Evolutionary conservation across 2,888 invertebrate species (phyloP).

Genomic region (Mayetiola destructor): DNA sequence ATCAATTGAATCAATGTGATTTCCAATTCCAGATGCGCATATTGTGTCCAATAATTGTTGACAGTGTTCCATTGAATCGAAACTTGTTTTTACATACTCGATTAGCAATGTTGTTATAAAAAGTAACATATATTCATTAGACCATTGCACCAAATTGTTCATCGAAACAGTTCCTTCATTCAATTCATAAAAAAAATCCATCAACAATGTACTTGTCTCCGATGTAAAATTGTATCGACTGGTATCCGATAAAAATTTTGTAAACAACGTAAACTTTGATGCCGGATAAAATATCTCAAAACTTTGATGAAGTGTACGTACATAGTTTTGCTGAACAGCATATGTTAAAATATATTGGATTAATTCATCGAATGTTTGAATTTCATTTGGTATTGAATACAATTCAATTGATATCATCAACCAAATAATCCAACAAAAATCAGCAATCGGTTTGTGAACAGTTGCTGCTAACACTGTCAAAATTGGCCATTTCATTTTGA

Average conservation of each 20-base stretch:
- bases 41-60: conserved; percentile 46
- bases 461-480: conserved; percentile 29
- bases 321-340: conserved; percentile 39
- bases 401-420: conserved; percentile 19
- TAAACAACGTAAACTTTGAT: conserved; percentile 44
- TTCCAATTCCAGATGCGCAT: conserved; percentile 42
- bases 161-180: conserved; percentile 19
- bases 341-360: conserved; percentile 26
- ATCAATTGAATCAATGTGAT: conserved; percentile 37
- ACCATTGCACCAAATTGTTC: conserved; percentile 16
- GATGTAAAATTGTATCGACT: conserved; percentile 37
- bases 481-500: conserved; percentile 27
- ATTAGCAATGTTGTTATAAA: conserved; percentile 45
- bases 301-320: conserved; percentile 47
- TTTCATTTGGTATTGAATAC: background rate
- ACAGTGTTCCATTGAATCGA: conserved; percentile 48
- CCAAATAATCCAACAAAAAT: conserved; percentile 34
- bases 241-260: conserved; percentile 44
- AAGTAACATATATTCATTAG: conserved; percentile 35
- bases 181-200: conserved; percentile 31
- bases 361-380: conserved; percentile 19
- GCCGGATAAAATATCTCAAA: conserved; percentile 56
- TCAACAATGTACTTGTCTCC: conserved; percentile 32
- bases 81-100: conserved; percentile 44
- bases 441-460: conserved; percentile 23